Evolutionary conservation across 2,888 invertebrate species (phyloP).

Genomic region (Hemithea aestivaria): DNA sequence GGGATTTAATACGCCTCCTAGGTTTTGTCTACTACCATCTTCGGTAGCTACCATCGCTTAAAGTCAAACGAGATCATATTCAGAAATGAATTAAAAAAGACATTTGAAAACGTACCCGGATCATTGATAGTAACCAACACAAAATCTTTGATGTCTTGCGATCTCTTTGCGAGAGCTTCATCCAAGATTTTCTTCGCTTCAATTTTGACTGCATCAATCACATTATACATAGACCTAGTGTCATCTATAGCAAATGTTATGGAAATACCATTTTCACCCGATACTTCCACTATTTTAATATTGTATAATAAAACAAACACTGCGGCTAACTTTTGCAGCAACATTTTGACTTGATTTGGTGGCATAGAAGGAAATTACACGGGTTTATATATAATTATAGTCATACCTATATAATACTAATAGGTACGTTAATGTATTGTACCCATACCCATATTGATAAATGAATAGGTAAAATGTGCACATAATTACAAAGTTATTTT

Average conservation of each 20-base stretch:
- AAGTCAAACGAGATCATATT: too few relatives aligned
- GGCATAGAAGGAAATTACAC: too few relatives aligned
- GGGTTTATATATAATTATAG: too few relatives aligned
- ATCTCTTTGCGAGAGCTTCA: slow-evolving; percentile 27
- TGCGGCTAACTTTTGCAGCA: slow-evolving; percentile 1
- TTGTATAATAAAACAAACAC: background rate
- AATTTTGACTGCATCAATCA: slow-evolving; percentile 29
- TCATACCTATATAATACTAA: too few relatives aligned
- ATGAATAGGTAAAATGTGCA: too few relatives aligned
- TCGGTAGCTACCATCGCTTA: too few relatives aligned
- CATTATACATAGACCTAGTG: slow-evolving; percentile 32
- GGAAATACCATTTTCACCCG: slow-evolving; percentile 27
- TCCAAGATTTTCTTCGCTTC: slow-evolving; percentile 31
- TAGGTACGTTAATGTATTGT: too few relatives aligned
- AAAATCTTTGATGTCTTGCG: slow-evolving; percentile 34
- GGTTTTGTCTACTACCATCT: too few relatives aligned
- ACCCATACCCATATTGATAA: too few relatives aligned
- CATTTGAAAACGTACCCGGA: slow-evolving; percentile 31
- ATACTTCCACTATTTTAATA: slow-evolving; percentile 14
- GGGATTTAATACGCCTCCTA: too few relatives aligned
- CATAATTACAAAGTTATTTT: too few relatives aligned
- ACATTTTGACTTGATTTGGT: slow-evolving; percentile 1
- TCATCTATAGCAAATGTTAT: slow-evolving; percentile 40
- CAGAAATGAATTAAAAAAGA: background rate
- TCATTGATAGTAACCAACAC: slow-evolving; percentile 44